These are phyloP conservation scores for Temnothorax unifasciatus DNA, from an alignment of 2,888 invertebrate species.

Conservation along the genomic window DNA sequence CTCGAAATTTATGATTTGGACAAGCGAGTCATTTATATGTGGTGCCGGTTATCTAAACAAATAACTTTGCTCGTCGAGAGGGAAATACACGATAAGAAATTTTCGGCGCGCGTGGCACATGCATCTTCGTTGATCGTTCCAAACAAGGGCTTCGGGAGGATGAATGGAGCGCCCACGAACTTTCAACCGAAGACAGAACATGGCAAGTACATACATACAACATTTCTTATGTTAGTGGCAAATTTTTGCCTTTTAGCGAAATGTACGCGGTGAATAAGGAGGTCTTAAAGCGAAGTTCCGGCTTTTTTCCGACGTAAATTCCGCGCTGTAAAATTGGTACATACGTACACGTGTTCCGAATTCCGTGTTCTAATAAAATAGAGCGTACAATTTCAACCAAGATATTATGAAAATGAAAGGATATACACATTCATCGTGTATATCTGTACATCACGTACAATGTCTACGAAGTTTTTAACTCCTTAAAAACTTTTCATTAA, in stretches of 20 bases:
- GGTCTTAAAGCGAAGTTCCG: conserved; percentile 35
- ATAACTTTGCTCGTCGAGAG: conserved; percentile 35
- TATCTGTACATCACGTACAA: not conserved
- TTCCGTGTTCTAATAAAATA: conserved; percentile 2
- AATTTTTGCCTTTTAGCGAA: conserved; percentile 58
- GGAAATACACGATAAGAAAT: conserved; percentile 51
- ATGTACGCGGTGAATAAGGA: conserved; percentile 45
- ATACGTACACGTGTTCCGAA: conserved; percentile 11
- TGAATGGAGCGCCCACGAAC: conserved; percentile 43
- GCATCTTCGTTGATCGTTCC: conserved; percentile 41
- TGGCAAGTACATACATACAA: conserved; percentile 29
- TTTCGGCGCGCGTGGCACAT: conserved; percentile 41
- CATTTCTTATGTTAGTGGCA: conserved; percentile 39
- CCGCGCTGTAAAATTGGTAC: conserved; percentile 20
- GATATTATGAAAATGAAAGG: not conserved
- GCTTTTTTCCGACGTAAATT: conserved; percentile 20
- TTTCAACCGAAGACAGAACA: conserved; percentile 41
- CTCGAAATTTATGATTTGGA: conserved; percentile 31
- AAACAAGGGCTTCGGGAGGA: conserved; percentile 24
- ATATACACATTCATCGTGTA: not conserved
- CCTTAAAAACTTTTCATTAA: not conserved
- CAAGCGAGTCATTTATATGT: conserved; percentile 22
- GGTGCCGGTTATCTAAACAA: conserved; percentile 24
- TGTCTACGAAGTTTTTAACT: not conserved
- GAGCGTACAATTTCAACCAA: not conserved